phyloP scores from a whole-genome alignment of 2,113 vertebrate genomes.

The Spea bombifrons region DNA sequence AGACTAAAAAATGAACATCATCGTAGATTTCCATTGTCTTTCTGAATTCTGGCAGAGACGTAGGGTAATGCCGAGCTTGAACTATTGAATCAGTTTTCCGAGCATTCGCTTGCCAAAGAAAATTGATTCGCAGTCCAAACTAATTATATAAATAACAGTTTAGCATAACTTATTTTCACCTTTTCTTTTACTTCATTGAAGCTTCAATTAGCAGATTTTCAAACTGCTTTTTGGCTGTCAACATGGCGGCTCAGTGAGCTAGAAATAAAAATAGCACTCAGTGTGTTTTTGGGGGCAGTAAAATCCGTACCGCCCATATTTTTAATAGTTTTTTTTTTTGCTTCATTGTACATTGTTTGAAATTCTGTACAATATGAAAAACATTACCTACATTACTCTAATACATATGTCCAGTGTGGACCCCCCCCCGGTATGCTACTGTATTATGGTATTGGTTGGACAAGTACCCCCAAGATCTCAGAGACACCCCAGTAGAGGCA shows the following conservation, averaged over 20 bases:
- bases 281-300: background rate
- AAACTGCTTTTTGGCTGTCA: background rate
- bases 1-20: background rate
- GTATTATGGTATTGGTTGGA: no score
- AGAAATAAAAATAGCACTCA: background rate
- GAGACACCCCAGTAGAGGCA: no score
- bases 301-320: background rate
- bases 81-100: slow-evolving; percentile 15
- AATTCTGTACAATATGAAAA: background rate
- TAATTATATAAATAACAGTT: slow-evolving; percentile 19
- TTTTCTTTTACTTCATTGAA: slow-evolving; percentile 29
- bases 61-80: background rate
- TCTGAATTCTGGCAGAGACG: background rate
- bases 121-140: slow-evolving; percentile 34
- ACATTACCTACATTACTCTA: slow-evolving; percentile 14
- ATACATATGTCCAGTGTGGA: background rate
- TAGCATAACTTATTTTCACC: slow-evolving; percentile 32
- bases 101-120: slow-evolving; percentile 15
- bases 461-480: no score
- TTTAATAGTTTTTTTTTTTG: background rate
- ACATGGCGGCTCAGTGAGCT: background rate
- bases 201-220: slow-evolving; percentile 30
- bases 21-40: slow-evolving; percentile 19
- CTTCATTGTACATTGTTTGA: background rate
- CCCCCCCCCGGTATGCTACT: no score